Percentiles rank a stretch among this genome's conserved stretches.
Evolutionary conservation across 2,888 invertebrate species (phyloP).

Genomic region (Amphipyra tragopoginis): DNA sequence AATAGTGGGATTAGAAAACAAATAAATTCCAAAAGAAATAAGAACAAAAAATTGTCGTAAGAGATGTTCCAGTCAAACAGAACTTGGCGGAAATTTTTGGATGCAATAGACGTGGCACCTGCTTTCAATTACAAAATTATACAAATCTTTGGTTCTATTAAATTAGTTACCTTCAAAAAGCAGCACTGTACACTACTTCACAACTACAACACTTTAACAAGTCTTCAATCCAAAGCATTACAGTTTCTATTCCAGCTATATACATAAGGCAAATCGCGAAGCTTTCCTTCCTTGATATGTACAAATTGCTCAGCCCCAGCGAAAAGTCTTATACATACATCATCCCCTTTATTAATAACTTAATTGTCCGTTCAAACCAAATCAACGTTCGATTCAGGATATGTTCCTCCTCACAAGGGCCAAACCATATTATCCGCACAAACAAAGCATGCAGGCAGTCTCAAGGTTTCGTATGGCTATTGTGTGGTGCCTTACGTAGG

Average conservation of each 20-base stretch:
- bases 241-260: constrained; percentile 62
- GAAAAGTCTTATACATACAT: constrained; percentile 64
- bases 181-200: constrained; percentile 60
- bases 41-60: constrained; percentile 74
- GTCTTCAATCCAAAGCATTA: constrained; percentile 57
- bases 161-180: constrained; percentile 53
- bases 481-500: constrained; percentile 90
- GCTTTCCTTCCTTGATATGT: constrained; percentile 72
- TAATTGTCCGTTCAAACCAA: constrained; percentile 52
- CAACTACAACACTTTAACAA: constrained; percentile 58
- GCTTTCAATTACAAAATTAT: constrained; percentile 30
- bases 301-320: constrained; percentile 77
- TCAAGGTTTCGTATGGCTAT: constrained; percentile 69
- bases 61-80: constrained; percentile 84
- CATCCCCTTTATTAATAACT: constrained; percentile 48
- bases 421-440: constrained; percentile 80
- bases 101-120: constrained; percentile 45
- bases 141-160: constrained; percentile 38
- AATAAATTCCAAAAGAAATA: constrained; percentile 48
- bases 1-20: constrained; percentile 49
- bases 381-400: constrained; percentile 45
- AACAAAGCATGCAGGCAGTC: constrained; percentile 87
- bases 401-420: constrained; percentile 68
- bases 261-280: constrained; percentile 73
- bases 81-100: constrained; percentile 42